Conservation (phyloP, 2,888 invertebrate species). For the Bhutanitis thaidina region DNA sequence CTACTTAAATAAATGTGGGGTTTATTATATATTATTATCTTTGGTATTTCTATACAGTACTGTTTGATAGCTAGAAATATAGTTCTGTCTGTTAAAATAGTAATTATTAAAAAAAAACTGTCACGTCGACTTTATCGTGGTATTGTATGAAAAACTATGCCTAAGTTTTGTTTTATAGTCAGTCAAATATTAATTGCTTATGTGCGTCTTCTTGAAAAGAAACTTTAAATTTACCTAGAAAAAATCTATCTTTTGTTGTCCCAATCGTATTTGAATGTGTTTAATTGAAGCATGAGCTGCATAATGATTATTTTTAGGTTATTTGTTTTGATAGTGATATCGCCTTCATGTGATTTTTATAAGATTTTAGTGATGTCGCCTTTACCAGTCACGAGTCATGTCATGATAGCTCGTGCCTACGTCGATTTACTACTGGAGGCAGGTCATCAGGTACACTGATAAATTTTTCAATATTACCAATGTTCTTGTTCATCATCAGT, state of each 20-base stretch:
- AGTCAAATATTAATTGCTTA: neutral
- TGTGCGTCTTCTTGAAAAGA: neutral
- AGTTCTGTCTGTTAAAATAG: too few species aligned
- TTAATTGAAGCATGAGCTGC: neutral
- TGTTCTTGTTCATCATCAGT: too few species aligned
- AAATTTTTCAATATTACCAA: neutral
- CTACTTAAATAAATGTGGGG: too few species aligned
- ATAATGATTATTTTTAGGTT: neutral
- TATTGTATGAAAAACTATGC: too few species aligned
- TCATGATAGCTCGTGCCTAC: constrained; percentile 2
- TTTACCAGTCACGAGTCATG: constrained; percentile 7
- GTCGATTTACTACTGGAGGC: constrained; percentile 4
- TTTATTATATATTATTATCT: too few species aligned
- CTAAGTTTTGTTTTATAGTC: too few species aligned
- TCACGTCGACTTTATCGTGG: too few species aligned
- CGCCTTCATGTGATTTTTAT: neutral
- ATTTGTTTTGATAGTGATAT: neutral
- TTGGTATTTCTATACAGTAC: too few species aligned
- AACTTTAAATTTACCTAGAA: too few species aligned
- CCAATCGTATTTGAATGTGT: too few species aligned
- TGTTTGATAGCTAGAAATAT: too few species aligned
- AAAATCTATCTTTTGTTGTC: neutral
- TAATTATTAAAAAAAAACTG: too few species aligned
- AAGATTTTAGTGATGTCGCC: constrained; percentile 13
- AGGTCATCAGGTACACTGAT: constrained; percentile 10